phyloP scores from a whole-genome alignment of 2,113 vertebrate species.

The Anhinga anhinga region DNA sequence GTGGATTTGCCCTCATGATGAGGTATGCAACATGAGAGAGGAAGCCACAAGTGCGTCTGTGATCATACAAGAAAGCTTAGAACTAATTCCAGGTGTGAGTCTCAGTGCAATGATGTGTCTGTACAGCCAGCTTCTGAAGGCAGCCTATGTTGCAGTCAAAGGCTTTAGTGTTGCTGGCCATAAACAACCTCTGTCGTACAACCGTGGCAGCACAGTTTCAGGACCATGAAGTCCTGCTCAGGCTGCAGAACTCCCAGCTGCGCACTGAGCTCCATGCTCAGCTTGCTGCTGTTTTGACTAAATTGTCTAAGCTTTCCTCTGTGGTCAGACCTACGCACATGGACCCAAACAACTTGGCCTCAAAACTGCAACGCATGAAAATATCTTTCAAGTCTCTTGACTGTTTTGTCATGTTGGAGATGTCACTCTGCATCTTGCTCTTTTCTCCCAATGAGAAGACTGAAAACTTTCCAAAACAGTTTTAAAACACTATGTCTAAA shows the following conservation, averaged over 20 bases:
- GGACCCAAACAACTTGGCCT: background rate
- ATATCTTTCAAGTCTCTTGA: background rate
- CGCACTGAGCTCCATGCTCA: background rate
- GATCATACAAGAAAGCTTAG: background rate
- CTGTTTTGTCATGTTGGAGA: background rate
- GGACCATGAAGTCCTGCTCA: background rate
- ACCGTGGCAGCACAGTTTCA: background rate
- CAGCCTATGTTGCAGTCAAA: background rate
- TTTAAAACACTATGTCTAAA: background rate
- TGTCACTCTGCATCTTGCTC: background rate
- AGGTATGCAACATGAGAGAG: background rate
- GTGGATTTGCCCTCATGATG: background rate
- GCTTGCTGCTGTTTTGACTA: background rate
- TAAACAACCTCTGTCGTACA: background rate
- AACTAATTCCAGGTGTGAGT: background rate
- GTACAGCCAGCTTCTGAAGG: background rate
- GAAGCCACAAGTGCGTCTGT: background rate
- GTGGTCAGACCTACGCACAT: rapidly evolving
- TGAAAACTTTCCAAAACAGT: background rate
- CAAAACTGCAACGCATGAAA: background rate
- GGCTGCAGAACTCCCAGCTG: background rate
- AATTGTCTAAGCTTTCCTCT: background rate
- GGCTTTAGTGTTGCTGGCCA: background rate
- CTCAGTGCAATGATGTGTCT: background rate
- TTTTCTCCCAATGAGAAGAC: background rate